Evolutionary conservation across 2,113 vertebrate genomes (phyloP).

Genomic region (Laterallus jamaicensis): DNA sequence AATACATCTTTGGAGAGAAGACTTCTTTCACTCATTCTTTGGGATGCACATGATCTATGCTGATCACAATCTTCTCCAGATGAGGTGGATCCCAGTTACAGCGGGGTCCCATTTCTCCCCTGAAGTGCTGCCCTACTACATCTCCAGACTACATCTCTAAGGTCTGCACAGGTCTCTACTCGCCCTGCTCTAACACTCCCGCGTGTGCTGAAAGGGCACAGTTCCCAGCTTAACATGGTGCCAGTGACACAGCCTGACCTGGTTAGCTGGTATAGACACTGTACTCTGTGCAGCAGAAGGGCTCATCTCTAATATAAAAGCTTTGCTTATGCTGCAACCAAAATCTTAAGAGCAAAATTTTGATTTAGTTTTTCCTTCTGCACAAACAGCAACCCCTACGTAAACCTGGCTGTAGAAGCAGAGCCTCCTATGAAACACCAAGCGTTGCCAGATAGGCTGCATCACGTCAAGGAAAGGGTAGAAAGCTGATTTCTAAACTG

Average conservation of each 20-base stretch:
- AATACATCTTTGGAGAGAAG: background rate
- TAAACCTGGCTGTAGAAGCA: background rate
- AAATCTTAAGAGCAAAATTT: background rate
- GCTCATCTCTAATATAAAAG: background rate
- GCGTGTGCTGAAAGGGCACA: rapidly evolving
- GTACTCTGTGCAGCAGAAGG: background rate
- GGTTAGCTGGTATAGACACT: background rate
- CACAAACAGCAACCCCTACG: background rate
- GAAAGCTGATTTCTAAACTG: background rate
- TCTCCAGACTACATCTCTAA: background rate
- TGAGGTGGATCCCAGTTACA: background rate
- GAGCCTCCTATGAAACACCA: background rate
- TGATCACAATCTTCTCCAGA: background rate
- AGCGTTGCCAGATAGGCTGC: background rate
- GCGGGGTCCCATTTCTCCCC: background rate
- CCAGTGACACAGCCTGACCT: background rate
- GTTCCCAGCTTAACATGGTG: background rate
- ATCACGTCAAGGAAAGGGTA: background rate
- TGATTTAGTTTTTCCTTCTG: background rate
- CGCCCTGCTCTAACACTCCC: background rate
- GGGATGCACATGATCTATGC: background rate
- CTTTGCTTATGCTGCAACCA: background rate
- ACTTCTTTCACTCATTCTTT: background rate
- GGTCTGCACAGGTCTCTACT: background rate
- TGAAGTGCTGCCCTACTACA: background rate